Percentiles rank a stretch among this genome's conserved stretches.
phyloP scores from a whole-genome alignment of 2,113 vertebrate genomes.

The Lathamus discolor region DNA sequence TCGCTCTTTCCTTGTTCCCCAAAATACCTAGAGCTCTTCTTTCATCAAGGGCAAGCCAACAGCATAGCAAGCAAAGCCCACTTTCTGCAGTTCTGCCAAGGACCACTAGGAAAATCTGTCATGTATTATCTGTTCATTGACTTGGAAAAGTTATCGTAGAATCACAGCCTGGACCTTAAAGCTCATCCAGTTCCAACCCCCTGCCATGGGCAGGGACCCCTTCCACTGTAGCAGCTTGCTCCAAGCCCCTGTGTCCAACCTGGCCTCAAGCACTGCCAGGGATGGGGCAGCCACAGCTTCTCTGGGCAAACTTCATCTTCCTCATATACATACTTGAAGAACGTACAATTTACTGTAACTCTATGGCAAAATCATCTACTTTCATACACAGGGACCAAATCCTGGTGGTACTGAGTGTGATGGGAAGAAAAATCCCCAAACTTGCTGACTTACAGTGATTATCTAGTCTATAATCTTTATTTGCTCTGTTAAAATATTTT shows the following conservation, averaged over 20 bases:
- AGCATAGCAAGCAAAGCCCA: background rate
- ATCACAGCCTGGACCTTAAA: background rate
- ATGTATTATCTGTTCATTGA: background rate
- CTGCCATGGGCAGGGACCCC: background rate
- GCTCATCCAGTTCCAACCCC: background rate
- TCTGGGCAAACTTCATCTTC: background rate
- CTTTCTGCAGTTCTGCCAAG: background rate
- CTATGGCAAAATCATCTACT: background rate
- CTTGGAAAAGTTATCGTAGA: constrained; percentile 18
- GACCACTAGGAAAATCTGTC: background rate
- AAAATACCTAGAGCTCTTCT: background rate
- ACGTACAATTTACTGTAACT: constrained; percentile 2
- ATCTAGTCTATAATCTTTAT: background rate
- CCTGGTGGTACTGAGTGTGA: background rate
- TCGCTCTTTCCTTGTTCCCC: background rate
- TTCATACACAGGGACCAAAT: background rate
- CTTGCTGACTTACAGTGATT: background rate
- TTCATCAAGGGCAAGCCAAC: background rate
- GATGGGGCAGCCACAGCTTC: background rate
- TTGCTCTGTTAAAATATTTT: background rate
- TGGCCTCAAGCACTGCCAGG: background rate
- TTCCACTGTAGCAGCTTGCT: background rate
- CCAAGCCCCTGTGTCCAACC: background rate
- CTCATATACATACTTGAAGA: background rate
- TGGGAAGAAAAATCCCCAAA: background rate